A percentile compares a stretch with the other conserved stretches of the same genome.
Conservation (phyloP, 2,888 invertebrate genomes). For the Timema podura region DNA sequence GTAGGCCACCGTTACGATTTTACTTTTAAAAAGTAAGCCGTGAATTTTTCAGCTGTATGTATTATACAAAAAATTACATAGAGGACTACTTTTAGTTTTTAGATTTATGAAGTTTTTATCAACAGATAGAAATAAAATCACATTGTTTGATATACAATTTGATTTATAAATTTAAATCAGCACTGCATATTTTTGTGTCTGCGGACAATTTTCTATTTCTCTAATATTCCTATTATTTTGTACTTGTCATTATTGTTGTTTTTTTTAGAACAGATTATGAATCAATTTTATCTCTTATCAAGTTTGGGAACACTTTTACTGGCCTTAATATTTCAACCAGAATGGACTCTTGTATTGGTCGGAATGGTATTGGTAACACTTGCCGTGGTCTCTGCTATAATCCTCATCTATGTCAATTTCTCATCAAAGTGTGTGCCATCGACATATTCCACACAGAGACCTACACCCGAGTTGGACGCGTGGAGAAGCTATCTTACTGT, state of each 20-base stretch:
- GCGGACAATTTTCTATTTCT: too few relatives aligned
- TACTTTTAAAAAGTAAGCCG: too few relatives aligned
- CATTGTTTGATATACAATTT: too few relatives aligned
- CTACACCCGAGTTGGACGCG: conserved; percentile 20
- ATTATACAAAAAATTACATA: too few relatives aligned
- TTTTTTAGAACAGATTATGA: conserved; percentile 13
- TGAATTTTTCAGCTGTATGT: too few relatives aligned
- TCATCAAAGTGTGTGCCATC: background rate
- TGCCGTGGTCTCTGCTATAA: conserved; percentile 4
- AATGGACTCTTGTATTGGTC: conserved; percentile 24
- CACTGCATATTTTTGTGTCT: too few relatives aligned
- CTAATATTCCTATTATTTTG: too few relatives aligned
- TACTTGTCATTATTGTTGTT: background rate
- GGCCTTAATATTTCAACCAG: conserved; percentile 19
- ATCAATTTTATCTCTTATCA: conserved; percentile 9
- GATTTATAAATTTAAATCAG: too few relatives aligned
- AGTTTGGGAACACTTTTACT: conserved; percentile 16
- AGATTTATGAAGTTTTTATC: too few relatives aligned
- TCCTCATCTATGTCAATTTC: background rate
- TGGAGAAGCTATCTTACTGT: conserved; percentile 26
- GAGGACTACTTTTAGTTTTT: too few relatives aligned
- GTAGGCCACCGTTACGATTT: too few relatives aligned
- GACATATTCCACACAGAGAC: conserved; percentile 12
- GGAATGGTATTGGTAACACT: conserved; percentile 13
- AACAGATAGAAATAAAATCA: too few relatives aligned